Base-by-base conservation (phyloP, 1,140 invertebrate species). In the Choristoneura fumiferana region DNA sequence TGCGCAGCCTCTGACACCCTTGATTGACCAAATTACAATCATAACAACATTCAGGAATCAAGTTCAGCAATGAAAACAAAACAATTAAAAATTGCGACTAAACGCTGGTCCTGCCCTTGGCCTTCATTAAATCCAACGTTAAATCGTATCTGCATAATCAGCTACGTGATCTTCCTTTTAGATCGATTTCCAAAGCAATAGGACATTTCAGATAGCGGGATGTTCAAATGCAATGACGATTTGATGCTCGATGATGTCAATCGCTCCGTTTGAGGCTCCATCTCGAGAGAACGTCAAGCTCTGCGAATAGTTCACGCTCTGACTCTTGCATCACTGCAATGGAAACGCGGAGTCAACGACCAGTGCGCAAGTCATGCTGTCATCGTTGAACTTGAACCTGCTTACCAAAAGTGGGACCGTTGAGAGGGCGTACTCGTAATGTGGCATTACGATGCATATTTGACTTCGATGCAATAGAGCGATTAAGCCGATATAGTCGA, bases 281-380 rank as follows among this genome's bases (percentile, higher is more conserved):
- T 10, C 17, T 29, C 6, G 22, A 60, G 64, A 65, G 57, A 61
- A 70, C 57, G 60, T 56, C 39, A 49, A 40, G 58, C 60, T 65
- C 60, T 73, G 74, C 76, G 64, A 79, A 79, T 78, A 76, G 65
- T 73, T 71, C 65, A 76, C 64, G 67, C 69, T 73, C 62, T 60
- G 62, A 54, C 66, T 73, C 72, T 79, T 77, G 73, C 69, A 77
- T 80, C 72, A 76, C 74, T 76, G 71, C 71, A 71, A 71, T 59
- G 69, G 62, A n/a, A n/a, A 62, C 65, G 58, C 45, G 60, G 68
- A 71, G 76, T 83, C 79, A 78, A 78, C 72, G 77, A 80, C 76
- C 77, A 58, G 39, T 63, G 58, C 56, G 58, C 71, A 60, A 80
- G 67, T 78, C 79, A 76, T 68, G 70, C 59, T 65, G 59, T 68